Evolutionary conservation across 2,797 vertebrate genomes (phyloP).

Genomic region (Rhinogobio ventralis): DNA sequence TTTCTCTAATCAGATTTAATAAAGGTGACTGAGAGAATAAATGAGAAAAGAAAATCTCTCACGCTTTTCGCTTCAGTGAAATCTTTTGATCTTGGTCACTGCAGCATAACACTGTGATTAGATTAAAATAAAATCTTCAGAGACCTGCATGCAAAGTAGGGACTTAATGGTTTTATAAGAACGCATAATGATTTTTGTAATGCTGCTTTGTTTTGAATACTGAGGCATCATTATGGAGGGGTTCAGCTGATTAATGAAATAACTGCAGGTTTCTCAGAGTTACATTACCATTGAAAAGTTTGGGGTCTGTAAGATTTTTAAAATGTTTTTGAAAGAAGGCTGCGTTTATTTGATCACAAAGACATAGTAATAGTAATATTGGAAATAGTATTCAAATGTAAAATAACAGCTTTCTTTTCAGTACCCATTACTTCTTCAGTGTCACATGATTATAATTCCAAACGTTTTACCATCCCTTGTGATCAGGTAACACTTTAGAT

Average conservation of each 20-base stretch:
- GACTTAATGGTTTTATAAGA: conserved; percentile 5
- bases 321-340: neutral
- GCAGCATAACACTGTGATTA: conserved; percentile 24
- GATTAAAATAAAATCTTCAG: conserved; percentile 11
- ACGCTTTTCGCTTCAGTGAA: neutral
- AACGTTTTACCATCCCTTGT: neutral
- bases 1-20: conserved; percentile 39
- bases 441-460: neutral
- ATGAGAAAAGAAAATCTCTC: conserved; percentile 29
- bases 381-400: neutral
- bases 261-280: neutral
- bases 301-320: neutral
- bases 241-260: neutral
- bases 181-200: neutral
- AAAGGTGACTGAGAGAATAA: conserved; percentile 28
- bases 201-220: conserved; percentile 14
- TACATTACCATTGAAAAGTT: neutral
- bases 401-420: neutral
- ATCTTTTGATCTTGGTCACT: conserved; percentile 45
- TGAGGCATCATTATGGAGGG: neutral
- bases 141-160: conserved; percentile 19
- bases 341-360: neutral
- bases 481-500: neutral
- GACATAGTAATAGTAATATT: neutral
- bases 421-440: neutral